Evolutionary conservation across 2,113 vertebrate genomes (phyloP).

Genomic region (Corythoichthys haematopterus): DNA sequence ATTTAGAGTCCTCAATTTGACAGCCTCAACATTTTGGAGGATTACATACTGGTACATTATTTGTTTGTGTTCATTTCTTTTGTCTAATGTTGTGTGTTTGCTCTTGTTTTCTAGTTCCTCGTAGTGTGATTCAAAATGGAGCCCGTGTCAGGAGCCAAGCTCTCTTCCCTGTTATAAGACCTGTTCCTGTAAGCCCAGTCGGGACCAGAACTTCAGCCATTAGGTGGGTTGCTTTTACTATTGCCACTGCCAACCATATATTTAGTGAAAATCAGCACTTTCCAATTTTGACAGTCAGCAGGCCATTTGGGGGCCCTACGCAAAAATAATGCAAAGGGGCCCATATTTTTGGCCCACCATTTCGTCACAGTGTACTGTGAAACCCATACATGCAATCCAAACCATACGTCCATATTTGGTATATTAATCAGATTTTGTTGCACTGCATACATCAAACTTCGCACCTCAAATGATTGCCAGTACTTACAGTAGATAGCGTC

Average conservation of each 20-base stretch:
- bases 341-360: too few relatives aligned
- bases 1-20: too few relatives aligned
- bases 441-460: too few relatives aligned
- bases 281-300: neutral
- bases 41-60: neutral
- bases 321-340: too few relatives aligned
- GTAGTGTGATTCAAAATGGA: slow-evolving; percentile 94
- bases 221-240: slow-evolving; percentile 75
- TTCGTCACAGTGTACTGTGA: too few relatives aligned
- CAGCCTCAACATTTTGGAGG: too few relatives aligned
- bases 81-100: slow-evolving; percentile 4
- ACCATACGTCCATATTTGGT: too few relatives aligned
- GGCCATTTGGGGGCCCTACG: too few relatives aligned
- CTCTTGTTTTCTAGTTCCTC: slow-evolving; percentile 78
- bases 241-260: neutral
- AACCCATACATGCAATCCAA: too few relatives aligned
- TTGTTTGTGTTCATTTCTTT: slow-evolving; percentile 1
- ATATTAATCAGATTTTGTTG: too few relatives aligned
- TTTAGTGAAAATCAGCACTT: slow-evolving; percentile 7
- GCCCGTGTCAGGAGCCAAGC: slow-evolving; percentile 91
- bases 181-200: slow-evolving; percentile 87
- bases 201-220: slow-evolving; percentile 86
- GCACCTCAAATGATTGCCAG: too few relatives aligned
- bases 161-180: slow-evolving; percentile 90
- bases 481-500: too few relatives aligned